Conservation (phyloP, 1,140 invertebrate species). For the Saccostrea echinata region DNA sequence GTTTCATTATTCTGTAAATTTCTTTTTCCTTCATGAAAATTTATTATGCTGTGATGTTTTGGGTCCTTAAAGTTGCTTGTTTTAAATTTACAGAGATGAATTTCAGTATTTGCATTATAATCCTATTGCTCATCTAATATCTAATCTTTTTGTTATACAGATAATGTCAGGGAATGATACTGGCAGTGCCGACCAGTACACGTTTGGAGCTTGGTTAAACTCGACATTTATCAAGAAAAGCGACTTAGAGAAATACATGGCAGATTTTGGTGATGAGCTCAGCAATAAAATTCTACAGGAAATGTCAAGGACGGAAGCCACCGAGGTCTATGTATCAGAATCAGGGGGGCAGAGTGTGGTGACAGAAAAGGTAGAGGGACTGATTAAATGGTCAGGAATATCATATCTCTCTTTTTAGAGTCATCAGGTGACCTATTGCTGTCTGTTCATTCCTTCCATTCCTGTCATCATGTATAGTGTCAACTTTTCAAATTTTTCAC, state of each 20-base stretch:
- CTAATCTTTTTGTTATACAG: slow-evolving; percentile 41
- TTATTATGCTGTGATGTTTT: too few species aligned
- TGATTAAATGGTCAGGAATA: background rate
- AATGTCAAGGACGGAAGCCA: slow-evolving; percentile 57
- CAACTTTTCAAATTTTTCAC: too few species aligned
- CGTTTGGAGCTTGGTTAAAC: slow-evolving; percentile 80
- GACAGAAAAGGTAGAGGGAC: background rate
- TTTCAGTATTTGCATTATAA: too few species aligned
- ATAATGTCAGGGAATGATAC: slow-evolving; percentile 63
- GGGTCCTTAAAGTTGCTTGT: too few species aligned
- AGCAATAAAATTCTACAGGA: slow-evolving; percentile 68
- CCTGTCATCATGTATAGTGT: too few species aligned
- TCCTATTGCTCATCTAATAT: too few species aligned
- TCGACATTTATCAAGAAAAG: slow-evolving; percentile 80
- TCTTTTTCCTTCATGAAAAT: too few species aligned
- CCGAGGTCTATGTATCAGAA: background rate
- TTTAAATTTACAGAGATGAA: too few species aligned
- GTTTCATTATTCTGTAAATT: too few species aligned
- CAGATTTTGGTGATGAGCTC: slow-evolving; percentile 75
- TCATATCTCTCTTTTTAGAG: too few species aligned
- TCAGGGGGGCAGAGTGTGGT: background rate
- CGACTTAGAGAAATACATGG: slow-evolving; percentile 79
- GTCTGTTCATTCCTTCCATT: too few species aligned
- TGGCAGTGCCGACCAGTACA: slow-evolving; percentile 59
- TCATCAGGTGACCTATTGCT: too few species aligned